Conservation (phyloP, 2,797 vertebrate genomes). For the Somateria mollissima region DNA sequence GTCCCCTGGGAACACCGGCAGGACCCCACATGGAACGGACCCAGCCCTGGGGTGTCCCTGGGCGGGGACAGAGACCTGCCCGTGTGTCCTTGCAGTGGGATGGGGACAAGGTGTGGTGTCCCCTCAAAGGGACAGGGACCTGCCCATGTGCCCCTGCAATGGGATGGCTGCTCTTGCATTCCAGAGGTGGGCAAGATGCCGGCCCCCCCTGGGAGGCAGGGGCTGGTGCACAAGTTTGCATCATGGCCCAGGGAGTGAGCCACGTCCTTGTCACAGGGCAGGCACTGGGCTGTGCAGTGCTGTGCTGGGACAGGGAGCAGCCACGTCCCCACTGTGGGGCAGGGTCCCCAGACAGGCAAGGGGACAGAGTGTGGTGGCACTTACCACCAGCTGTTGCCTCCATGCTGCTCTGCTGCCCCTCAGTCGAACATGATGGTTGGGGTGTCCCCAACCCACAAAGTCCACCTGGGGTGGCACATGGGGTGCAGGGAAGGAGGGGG, state of each 20-base stretch:
- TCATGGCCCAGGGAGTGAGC: not conserved
- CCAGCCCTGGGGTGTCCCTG: not conserved
- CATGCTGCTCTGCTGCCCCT: rapidly evolving
- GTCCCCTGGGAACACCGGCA: not conserved
- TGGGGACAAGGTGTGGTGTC: not conserved
- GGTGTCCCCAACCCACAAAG: rapidly evolving
- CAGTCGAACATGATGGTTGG: rapidly evolving
- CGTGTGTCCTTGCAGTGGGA: not conserved
- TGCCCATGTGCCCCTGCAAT: too few species aligned
- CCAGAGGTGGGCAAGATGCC: not conserved
- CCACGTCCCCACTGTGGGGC: rapidly evolving
- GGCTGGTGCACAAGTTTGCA: rapidly evolving
- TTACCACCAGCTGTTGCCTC: rapidly evolving
- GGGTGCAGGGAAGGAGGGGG: not conserved
- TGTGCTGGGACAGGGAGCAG: rapidly evolving
- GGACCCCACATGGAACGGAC: rapidly evolving
- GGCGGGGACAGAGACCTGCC: not conserved
- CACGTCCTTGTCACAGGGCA: rapidly evolving
- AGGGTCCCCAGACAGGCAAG: rapidly evolving
- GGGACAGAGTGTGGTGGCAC: not conserved
- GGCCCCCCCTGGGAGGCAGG: rapidly evolving
- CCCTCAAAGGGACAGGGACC: too few species aligned
- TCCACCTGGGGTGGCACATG: rapidly evolving
- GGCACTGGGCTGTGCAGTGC: rapidly evolving
- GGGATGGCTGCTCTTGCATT: too few species aligned